phyloP scores from a whole-genome alignment of 2,888 invertebrate genomes.

The Thera obeliscata region DNA sequence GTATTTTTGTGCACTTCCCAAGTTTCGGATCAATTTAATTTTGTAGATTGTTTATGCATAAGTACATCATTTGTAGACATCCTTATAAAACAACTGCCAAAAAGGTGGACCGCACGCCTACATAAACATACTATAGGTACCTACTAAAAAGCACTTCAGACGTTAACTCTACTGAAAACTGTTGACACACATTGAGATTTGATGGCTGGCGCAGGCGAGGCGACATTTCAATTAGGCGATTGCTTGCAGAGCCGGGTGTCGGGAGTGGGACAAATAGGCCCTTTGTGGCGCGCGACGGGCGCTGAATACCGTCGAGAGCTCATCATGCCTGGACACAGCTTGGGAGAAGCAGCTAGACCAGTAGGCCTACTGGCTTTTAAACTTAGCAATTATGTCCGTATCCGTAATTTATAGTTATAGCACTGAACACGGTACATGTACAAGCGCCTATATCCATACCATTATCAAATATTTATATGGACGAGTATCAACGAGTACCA shows the following conservation, averaged over 20 bases:
- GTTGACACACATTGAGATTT: conserved; percentile 53
- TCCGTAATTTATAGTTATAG: neutral
- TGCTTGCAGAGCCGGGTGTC: conserved; percentile 65
- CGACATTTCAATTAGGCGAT: conserved; percentile 74
- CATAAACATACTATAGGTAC: no score
- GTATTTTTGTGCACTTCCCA: no score
- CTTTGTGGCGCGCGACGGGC: conserved; percentile 55
- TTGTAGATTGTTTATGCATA: no score
- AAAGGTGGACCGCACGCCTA: no score
- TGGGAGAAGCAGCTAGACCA: conserved; percentile 34
- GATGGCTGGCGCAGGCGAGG: conserved; percentile 40
- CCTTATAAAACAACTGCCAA: no score
- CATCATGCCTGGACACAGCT: conserved; percentile 32
- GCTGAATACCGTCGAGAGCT: conserved; percentile 41
- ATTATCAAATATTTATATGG: no score
- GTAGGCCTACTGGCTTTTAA: neutral
- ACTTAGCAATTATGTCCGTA: neutral
- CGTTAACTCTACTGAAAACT: conserved; percentile 41
- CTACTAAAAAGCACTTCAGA: neutral
- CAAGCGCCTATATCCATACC: no score
- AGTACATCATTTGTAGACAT: no score
- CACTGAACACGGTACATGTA: no score
- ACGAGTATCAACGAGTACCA: no score
- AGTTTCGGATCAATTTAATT: no score
- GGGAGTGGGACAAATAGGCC: conserved; percentile 74